These are phyloP conservation scores for Drymonia ruficornis DNA, from an alignment of 2,888 invertebrate genomes.

Conservation along the genomic window DNA sequence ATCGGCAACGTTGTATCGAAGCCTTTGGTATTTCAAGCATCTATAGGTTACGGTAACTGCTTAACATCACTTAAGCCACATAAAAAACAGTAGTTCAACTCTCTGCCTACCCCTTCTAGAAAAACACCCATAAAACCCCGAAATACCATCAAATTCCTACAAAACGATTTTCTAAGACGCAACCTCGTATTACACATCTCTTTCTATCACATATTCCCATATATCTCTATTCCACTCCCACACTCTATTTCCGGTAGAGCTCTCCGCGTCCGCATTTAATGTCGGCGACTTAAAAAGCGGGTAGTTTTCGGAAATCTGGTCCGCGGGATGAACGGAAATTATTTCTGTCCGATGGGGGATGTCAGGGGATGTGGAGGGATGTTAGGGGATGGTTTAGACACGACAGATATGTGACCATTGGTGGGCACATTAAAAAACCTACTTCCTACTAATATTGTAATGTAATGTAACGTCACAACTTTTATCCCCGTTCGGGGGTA, in stretches of 20 bases:
- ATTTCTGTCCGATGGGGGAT: conserved; percentile 66
- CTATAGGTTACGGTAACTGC: too few species aligned
- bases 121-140: too few species aligned
- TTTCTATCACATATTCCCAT: conserved; percentile 37
- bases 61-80: too few species aligned
- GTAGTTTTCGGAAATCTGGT: conserved; percentile 73
- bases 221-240: conserved; percentile 63
- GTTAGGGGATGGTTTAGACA: conserved; percentile 5
- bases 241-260: conserved; percentile 79
- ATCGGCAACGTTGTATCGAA: too few species aligned
- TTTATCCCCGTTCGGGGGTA: too few species aligned
- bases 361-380: conserved; percentile 43
- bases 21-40: too few species aligned
- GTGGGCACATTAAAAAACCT: background rate
- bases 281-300: conserved; percentile 78
- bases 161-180: conserved; percentile 32
- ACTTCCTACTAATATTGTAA: background rate
- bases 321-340: conserved; percentile 74
- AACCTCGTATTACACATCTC: conserved; percentile 35
- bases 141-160: conserved; percentile 34
- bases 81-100: too few species aligned
- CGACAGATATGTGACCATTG: background rate
- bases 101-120: too few species aligned
- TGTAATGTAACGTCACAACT: too few species aligned
- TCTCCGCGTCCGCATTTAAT: conserved; percentile 69